Evolutionary conservation across 2,888 invertebrate genomes (phyloP), one percentile per base, ranked within the genome.

Genomic region (Heteropelma amictum): DNA sequence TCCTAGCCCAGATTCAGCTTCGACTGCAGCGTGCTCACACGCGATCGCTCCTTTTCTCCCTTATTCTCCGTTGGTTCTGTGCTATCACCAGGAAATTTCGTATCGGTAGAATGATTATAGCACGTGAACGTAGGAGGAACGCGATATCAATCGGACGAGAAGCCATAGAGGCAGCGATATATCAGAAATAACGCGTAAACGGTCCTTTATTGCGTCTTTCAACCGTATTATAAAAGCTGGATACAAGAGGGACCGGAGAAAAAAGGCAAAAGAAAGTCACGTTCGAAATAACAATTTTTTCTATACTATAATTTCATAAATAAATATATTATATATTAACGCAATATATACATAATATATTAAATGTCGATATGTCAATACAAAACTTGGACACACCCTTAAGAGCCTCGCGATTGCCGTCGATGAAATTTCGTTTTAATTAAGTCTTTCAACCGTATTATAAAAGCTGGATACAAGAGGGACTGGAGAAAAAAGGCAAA

Each of bases 231-330:
- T 23, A 40, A 42, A 58, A 35, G 42, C 42, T 30, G 23, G 53
- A 14, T 5, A 17, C 23, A 67, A 23, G 19, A 21, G 28, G 42
- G 14, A 53, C 26, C 14, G 49, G 53, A 71, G n/a, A n/a, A n/a
- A n/a, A n/a, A n/a, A n/a, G n/a, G n/a, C n/a, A n/a, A n/a, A n/a
- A n/a, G n/a, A n/a, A n/a, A n/a, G n/a, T n/a, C 49, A 56, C 49
- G 60, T 61, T 71, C 51, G 67, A 14, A 60, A 75, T 75, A 75
- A 67, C 61, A 49, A 65, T 72, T 72, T 72, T 72, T 65, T 72
- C 72, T 65, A 72, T 51, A 42, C 53, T 65, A 42, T 51, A 65
- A 72, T 54, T 68, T 63, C n/a, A n/a, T n/a, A n/a, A n/a, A n/a
- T n/a, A n/a, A n/a, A n/a, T n/a, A n/a, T n/a, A n/a, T n/a, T n/a